Evolutionary conservation across 2,888 invertebrate species (phyloP).

Genomic region (Halocaridina rubra): DNA sequence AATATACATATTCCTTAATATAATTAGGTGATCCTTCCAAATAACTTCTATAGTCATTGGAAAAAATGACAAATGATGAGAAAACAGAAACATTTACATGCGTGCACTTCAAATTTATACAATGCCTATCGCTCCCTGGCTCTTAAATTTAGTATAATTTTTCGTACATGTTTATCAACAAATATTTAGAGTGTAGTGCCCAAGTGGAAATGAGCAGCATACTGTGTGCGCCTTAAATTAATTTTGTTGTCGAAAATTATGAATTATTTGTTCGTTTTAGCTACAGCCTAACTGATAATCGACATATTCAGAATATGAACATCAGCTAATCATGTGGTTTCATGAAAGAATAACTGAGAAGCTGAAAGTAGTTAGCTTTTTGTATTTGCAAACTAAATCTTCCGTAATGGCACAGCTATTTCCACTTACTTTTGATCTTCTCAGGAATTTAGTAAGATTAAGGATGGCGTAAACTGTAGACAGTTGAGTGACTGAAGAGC

Average conservation of each 20-base stretch:
- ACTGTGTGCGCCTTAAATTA: no score
- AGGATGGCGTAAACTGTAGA: not conserved
- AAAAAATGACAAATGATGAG: not conserved
- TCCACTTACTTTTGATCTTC: not conserved
- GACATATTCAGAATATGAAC: not conserved
- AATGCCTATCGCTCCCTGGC: no score
- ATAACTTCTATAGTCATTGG: not conserved
- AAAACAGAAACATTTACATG: not conserved
- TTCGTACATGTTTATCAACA: no score
- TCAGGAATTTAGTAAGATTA: not conserved
- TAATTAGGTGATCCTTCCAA: not conserved
- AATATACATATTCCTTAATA: no score
- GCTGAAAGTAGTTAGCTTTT: no score
- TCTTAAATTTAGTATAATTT: no score
- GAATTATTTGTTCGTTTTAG: no score
- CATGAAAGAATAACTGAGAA: not conserved
- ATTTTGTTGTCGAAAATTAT: no score
- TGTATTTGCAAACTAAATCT: not conserved
- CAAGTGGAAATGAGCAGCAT: no score
- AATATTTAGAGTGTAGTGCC: no score
- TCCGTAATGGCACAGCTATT: not conserved
- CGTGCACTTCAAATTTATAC: no score
- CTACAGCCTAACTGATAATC: not conserved
- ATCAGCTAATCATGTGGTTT: not conserved
- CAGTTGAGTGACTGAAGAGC: not conserved